Conservation (phyloP, 2,113 vertebrate species). For the Gymnarchus niloticus region DNA sequence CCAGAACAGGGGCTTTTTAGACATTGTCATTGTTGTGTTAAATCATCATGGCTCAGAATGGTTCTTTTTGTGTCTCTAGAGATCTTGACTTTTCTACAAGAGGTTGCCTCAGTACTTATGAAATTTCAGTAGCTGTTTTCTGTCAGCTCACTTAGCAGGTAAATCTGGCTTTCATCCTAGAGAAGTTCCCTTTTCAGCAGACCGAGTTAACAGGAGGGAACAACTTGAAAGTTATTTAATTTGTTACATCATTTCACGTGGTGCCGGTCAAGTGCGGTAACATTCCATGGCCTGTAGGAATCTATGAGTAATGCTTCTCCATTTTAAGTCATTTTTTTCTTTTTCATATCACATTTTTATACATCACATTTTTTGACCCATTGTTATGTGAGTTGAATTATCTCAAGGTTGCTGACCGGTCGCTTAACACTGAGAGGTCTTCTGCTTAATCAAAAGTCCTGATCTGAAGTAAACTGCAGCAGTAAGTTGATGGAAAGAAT, state of each 20-base stretch:
- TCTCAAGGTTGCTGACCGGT: slow-evolving; percentile 21
- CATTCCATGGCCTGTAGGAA: not conserved
- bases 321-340: not conserved
- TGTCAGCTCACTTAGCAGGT: not conserved
- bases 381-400: not conserved
- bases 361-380: not conserved
- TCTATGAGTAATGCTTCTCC: not conserved
- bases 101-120: not conserved
- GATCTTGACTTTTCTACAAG: not conserved
- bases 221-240: not conserved
- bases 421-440: slow-evolving; percentile 42
- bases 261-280: not conserved
- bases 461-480: slow-evolving; percentile 35
- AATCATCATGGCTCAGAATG: not conserved
- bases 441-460: slow-evolving; percentile 38
- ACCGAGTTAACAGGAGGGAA: not conserved
- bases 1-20: not conserved
- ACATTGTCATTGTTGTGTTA: not conserved
- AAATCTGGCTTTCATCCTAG: not conserved
- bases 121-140: not conserved
- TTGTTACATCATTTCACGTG: not conserved
- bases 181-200: slow-evolving; percentile 3
- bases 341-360: not conserved
- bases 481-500: slow-evolving; percentile 62
- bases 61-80: not conserved